Base-by-base conservation (phyloP, 1,140 invertebrate species). In the Orussus abietinus region DNA sequence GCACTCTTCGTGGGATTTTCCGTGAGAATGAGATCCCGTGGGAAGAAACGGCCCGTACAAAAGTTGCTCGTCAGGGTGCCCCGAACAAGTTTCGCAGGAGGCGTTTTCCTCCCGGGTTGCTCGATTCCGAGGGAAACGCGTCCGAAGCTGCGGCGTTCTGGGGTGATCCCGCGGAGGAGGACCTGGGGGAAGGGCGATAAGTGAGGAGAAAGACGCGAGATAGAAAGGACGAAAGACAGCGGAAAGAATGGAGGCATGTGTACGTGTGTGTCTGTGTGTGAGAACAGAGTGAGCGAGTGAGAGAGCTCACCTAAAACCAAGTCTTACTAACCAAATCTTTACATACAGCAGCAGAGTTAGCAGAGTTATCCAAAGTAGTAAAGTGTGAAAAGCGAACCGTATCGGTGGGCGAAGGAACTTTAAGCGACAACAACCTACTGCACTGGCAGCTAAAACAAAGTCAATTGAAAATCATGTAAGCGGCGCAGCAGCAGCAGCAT, bases 331-430 rank as follows among this genome's bases (percentile, higher is more conserved):
- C 50, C 57, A 57, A 56, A 54, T 50, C 49, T 46, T 60, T 59
- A 57, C 57, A 64, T 53, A 55, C 51, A 61, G 62, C 62, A 57
- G 62, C 52, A 55, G 54, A 62, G 50, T 68, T 67, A 72, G 72
- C 71, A 66, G 68, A 64, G 63, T 76, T 72, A 72, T 73, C 68
- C 70, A 75, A 73, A 66, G 55, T 57, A 49, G 50, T 57, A 51
- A 51, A 59, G 64, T n/a, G 61, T 59, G 59, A 59, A 61, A 68
- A 68, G 64, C 63, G 59, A 55, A 55, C 55, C 40, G 46, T 57
- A 43, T 53, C 62, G 53, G 45, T 63, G 53, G 58, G 60, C 60
- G 59, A 47, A 59, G 55, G 42, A 65, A 62, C 57, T 42, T 62
- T 66, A 69, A 71, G 68, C 68, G 59, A 62, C 56, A 69, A n/a